Conservation (phyloP, 2,113 vertebrate genomes). For the Prunella fulvescens region DNA sequence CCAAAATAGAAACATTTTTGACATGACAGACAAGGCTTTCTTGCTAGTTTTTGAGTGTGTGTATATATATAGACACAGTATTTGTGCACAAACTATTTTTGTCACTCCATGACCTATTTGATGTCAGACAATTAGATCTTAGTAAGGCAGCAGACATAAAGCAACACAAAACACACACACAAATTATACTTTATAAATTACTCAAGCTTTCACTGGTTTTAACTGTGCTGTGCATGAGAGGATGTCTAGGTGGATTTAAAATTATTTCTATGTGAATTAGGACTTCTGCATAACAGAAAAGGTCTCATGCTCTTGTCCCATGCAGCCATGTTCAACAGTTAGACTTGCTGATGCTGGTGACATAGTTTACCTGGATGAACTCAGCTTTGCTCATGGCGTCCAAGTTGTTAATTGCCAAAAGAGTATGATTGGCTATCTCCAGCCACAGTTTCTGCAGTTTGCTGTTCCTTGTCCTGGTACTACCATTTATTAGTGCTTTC, state of each 20-base stretch:
- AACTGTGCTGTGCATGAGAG: not conserved
- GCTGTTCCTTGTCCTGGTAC: not conserved
- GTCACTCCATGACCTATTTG: not conserved
- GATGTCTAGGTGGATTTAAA: not conserved
- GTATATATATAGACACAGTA: not conserved
- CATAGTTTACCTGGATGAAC: fast-evolving
- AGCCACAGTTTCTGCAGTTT: not conserved
- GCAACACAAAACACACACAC: not conserved
- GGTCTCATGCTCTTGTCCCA: not conserved
- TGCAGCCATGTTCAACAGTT: fast-evolving
- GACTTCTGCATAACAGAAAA: not conserved
- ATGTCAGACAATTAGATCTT: not conserved
- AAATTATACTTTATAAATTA: not conserved
- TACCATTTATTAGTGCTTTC: not conserved
- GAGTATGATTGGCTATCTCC: not conserved
- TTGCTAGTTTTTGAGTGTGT: not conserved
- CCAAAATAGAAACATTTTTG: slow-evolving; percentile 22
- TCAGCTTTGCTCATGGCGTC: not conserved
- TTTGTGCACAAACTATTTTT: not conserved
- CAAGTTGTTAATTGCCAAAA: not conserved
- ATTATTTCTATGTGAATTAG: not conserved
- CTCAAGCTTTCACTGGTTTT: not conserved
- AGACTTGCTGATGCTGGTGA: not conserved
- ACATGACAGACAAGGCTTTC: not conserved
- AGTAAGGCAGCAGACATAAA: not conserved